Percentiles rank a stretch among this genome's conserved stretches.
Evolutionary conservation across 2,113 vertebrate species (phyloP).

Genomic region (Axis porcinus): DNA sequence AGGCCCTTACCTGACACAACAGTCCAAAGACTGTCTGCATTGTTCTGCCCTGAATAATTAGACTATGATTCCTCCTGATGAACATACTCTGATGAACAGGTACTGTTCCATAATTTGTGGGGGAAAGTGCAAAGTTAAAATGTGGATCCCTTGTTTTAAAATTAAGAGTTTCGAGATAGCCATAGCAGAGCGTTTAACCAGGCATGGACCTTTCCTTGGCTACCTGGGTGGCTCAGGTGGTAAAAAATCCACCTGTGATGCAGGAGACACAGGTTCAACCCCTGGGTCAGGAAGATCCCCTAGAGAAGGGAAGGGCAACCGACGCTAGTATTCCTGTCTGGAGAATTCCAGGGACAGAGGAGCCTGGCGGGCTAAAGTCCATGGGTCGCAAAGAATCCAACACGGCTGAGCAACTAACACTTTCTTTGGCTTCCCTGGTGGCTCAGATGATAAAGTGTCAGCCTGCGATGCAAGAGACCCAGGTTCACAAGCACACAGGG

Average conservation of each 20-base stretch:
- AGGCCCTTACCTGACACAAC: neutral
- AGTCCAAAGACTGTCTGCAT: neutral
- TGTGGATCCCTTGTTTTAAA: neutral
- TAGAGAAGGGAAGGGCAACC: neutral
- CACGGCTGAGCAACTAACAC: neutral
- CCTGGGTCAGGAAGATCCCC: neutral
- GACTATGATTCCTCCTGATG: neutral
- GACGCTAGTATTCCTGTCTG: neutral
- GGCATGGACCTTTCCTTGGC: neutral
- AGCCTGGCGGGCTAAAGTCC: neutral
- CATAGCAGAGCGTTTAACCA: neutral
- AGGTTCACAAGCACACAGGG: neutral
- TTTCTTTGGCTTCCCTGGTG: neutral
- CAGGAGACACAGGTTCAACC: neutral
- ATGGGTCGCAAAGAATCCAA: neutral
- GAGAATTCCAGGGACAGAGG: neutral
- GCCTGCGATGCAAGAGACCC: neutral
- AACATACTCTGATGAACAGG: neutral
- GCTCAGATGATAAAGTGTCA: neutral
- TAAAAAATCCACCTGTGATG: neutral
- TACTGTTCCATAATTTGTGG: neutral
- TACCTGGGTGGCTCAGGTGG: neutral
- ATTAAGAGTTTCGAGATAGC: neutral
- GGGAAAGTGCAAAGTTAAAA: neutral
- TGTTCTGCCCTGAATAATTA: neutral